Percentiles rank a stretch among this genome's conserved stretches.
These are phyloP conservation scores for Tenebrio molitor DNA, from an alignment of 1,140 invertebrate species.

Conservation along the genomic window DNA sequence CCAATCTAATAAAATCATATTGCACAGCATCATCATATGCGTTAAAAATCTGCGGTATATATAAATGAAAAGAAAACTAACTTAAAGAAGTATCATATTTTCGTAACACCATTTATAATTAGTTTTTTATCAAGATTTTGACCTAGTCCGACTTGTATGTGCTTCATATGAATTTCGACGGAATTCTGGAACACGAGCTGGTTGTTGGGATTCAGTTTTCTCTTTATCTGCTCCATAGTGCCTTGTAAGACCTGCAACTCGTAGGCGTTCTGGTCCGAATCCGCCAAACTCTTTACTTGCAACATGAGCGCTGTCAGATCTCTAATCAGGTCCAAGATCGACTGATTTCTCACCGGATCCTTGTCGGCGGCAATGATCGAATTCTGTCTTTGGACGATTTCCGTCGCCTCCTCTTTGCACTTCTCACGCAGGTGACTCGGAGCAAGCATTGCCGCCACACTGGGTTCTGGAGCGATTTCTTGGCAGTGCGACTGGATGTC, in stretches of 20 bases:
- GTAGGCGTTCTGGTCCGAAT: constrained; percentile 91
- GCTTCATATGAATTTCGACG: constrained; percentile 93
- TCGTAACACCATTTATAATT: constrained; percentile 27
- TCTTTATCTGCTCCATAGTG: constrained; percentile 90
- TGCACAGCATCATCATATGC: constrained; percentile 31
- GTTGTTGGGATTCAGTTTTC: constrained; percentile 83
- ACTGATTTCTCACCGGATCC: constrained; percentile 71
- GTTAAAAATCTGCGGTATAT: constrained; percentile 11
- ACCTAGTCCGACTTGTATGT: constrained; percentile 87
- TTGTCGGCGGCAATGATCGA: constrained; percentile 70
- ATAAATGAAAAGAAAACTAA: neutral
- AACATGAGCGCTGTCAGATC: constrained; percentile 92
- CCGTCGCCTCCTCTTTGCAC: constrained; percentile 85
- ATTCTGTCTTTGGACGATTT: constrained; percentile 86
- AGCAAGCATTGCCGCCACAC: constrained; percentile 88
- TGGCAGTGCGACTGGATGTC: constrained; percentile 88
- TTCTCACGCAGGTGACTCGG: constrained; percentile 89
- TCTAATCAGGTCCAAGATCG: constrained; percentile 84
- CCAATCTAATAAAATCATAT: constrained; percentile 21
- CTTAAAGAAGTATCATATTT: constrained; percentile 16
- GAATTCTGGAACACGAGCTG: constrained; percentile 89
- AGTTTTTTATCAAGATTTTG: constrained; percentile 48
- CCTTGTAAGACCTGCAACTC: constrained; percentile 94
- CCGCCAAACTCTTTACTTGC: constrained; percentile 92
- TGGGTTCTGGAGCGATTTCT: constrained; percentile 90